Conservation (phyloP, 2,888 invertebrate species). For the Mylabris sibirica region DNA sequence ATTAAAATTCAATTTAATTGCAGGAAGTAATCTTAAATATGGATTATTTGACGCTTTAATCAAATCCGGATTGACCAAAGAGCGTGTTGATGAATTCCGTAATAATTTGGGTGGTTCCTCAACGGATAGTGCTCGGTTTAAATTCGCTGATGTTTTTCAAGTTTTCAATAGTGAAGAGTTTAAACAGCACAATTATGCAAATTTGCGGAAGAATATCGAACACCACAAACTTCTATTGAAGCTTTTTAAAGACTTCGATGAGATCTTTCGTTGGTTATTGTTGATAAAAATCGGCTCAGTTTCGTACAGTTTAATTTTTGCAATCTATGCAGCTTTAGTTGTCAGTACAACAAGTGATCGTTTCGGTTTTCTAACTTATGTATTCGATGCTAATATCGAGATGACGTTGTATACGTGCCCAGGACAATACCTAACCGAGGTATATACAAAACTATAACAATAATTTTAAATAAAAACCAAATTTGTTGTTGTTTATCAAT, state of each 20-base stretch:
- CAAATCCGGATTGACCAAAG: not conserved
- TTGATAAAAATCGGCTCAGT: conserved; percentile 9
- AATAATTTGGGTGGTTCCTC: not conserved
- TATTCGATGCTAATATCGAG: not conserved
- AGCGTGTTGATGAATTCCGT: not conserved
- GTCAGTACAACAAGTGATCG: not conserved
- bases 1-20: not conserved
- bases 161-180: not conserved
- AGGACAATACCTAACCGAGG: not conserved
- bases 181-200: not conserved
- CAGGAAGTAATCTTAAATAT: conserved; percentile 9
- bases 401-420: not conserved
- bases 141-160: not conserved
- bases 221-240: conserved; percentile 5
- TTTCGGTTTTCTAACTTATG: not conserved
- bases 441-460: not conserved
- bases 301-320: not conserved
- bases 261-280: not conserved
- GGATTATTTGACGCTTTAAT: not conserved
- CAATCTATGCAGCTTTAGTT: not conserved
- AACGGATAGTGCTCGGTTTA: not conserved
- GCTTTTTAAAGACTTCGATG: not conserved
- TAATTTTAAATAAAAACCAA: not conserved
- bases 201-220: not conserved
- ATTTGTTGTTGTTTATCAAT: not conserved